Conservation (phyloP, 1,140 invertebrate genomes). For the Drosophila ficusphila region DNA sequence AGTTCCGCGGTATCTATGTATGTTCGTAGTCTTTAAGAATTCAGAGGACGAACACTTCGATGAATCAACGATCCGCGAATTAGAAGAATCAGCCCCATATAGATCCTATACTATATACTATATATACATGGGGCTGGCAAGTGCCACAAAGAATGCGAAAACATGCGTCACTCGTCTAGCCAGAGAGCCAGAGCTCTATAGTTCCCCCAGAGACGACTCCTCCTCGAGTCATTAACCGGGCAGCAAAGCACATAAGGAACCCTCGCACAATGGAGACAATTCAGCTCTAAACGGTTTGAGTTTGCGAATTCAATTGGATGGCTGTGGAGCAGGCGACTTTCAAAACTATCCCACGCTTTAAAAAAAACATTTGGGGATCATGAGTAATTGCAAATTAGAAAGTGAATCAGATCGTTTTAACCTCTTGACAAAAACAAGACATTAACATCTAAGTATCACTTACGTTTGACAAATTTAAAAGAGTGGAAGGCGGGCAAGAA, state of each 20-base stretch:
- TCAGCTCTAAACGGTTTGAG: not conserved
- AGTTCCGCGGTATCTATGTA: constrained; percentile 7
- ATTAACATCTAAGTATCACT: too few relatives aligned
- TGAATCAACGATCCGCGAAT: constrained; percentile 34
- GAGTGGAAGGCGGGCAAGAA: not conserved
- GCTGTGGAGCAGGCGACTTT: not conserved
- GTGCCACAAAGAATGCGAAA: constrained; percentile 58
- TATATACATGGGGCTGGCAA: constrained; percentile 48
- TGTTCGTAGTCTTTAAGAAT: constrained; percentile 19
- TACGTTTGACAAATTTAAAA: too few relatives aligned
- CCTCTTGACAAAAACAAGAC: too few relatives aligned
- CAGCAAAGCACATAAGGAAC: constrained; percentile 13
- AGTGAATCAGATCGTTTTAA: too few relatives aligned
- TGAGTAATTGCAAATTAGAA: not conserved
- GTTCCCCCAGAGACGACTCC: constrained; percentile 25
- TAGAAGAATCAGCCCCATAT: constrained; percentile 16
- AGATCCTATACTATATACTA: constrained; percentile 2
- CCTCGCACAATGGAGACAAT: constrained; percentile 33
- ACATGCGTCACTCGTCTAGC: constrained; percentile 78
- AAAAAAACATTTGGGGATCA: not conserved
- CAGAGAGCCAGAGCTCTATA: constrained; percentile 28
- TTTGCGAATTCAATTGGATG: not conserved
- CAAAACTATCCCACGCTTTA: not conserved
- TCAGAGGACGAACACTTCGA: not conserved
- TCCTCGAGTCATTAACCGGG: constrained; percentile 66